Conservation (phyloP, 2,888 invertebrate genomes). For the Malthinus seriepunctatus region DNA sequence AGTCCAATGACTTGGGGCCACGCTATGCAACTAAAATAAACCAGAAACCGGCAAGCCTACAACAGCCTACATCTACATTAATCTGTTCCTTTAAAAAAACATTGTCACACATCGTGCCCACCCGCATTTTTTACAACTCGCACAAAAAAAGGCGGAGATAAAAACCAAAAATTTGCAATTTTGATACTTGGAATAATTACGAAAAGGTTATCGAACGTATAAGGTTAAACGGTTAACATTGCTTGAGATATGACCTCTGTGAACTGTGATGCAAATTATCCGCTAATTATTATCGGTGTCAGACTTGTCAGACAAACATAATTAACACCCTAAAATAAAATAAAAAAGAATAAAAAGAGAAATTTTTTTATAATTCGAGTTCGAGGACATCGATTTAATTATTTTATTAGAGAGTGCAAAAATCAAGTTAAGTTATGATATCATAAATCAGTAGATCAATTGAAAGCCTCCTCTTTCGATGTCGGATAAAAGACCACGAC, state of each 20-base stretch:
- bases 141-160: too few species aligned
- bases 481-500: not conserved
- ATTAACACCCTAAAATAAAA: constrained; percentile 3
- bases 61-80: constrained; percentile 13
- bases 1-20: constrained; percentile 35
- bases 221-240: constrained; percentile 20
- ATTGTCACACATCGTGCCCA: constrained; percentile 14
- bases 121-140: constrained; percentile 13
- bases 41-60: constrained; percentile 22
- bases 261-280: constrained; percentile 18
- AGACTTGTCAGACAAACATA: constrained; percentile 15
- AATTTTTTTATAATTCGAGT: not conserved
- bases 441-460: constrained; percentile 13
- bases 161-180: too few species aligned
- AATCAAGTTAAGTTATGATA: not conserved
- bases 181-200: too few species aligned
- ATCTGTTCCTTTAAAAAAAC: constrained; percentile 11
- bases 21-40: constrained; percentile 28
- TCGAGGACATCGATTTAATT: too few species aligned
- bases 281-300: constrained; percentile 15
- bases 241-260: constrained; percentile 7
- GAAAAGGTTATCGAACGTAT: constrained; percentile 7
- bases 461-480: not conserved
- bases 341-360: constrained; percentile 1
- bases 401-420: too few species aligned